Evolutionary conservation across 2,797 vertebrate species (phyloP).

Genomic region (Heteromormyrus szaboi): DNA sequence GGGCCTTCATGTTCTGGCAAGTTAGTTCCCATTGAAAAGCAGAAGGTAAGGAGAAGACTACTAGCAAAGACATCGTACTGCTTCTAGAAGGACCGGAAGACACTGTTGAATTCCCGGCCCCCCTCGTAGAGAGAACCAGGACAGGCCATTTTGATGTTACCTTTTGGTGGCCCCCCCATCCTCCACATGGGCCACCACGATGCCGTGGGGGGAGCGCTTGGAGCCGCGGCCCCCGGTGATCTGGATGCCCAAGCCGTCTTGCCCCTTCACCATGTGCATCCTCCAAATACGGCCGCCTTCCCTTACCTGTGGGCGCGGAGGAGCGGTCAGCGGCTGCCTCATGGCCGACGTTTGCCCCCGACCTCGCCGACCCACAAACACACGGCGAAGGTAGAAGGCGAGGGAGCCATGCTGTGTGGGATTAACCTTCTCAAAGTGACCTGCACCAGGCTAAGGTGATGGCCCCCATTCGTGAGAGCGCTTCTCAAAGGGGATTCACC

Average conservation of each 20-base stretch:
- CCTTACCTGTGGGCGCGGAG: conserved; percentile 54
- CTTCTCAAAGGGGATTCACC: neutral
- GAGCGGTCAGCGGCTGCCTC: neutral
- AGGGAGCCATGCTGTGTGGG: neutral
- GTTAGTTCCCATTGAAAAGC: neutral
- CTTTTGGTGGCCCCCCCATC: conserved; percentile 84
- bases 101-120: neutral
- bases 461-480: neutral
- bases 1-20: neutral
- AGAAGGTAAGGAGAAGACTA: neutral
- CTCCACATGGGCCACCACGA: conserved; percentile 83
- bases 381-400: neutral
- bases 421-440: neutral
- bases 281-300: conserved; percentile 90
- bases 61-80: neutral
- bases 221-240: conserved; percentile 91
- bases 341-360: neutral
- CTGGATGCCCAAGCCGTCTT: conserved; percentile 86
- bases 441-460: neutral
- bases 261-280: conserved; percentile 91
- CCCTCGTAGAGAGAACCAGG: neutral
- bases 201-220: conserved; percentile 83
- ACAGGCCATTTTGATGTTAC: conserved; percentile 55
- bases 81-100: neutral
- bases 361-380: neutral